phyloP scores from a whole-genome alignment of 2,113 vertebrate species.

The Aramus guarauna region DNA sequence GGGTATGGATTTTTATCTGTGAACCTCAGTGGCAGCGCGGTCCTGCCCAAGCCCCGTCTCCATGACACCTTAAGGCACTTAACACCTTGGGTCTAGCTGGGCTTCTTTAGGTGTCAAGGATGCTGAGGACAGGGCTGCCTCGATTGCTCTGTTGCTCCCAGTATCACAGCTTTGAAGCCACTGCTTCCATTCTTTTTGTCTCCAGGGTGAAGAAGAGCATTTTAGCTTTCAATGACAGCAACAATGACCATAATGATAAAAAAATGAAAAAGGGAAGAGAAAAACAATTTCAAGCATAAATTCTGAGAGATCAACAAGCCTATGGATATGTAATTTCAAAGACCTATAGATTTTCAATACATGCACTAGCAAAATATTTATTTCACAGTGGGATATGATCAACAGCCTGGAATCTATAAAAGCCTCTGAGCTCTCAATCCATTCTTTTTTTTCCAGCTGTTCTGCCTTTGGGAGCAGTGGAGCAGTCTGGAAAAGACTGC shows the following conservation, averaged over 20 bases:
- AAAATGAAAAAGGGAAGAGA: not conserved
- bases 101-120: not conserved
- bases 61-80: not conserved
- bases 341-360: conserved; percentile 17
- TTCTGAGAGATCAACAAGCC: not conserved
- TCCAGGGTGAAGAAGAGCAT: not conserved
- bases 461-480: conserved; percentile 10
- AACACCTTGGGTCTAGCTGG: not conserved
- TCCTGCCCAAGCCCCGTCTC: not conserved
- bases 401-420: conserved; percentile 4
- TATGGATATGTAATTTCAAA: not conserved
- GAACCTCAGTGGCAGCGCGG: not conserved
- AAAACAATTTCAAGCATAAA: not conserved
- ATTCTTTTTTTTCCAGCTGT: not conserved
- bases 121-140: not conserved
- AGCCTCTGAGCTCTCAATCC: not conserved
- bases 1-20: not conserved
- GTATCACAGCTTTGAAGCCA: not conserved
- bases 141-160: not conserved
- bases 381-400: not conserved
- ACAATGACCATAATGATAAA: not conserved
- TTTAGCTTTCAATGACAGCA: not conserved
- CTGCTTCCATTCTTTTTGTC: not conserved
- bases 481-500: conserved; percentile 28
- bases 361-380: conserved; percentile 2